Conservation (phyloP, 1,140 invertebrate genomes). For the Neodiprion lecontei region DNA sequence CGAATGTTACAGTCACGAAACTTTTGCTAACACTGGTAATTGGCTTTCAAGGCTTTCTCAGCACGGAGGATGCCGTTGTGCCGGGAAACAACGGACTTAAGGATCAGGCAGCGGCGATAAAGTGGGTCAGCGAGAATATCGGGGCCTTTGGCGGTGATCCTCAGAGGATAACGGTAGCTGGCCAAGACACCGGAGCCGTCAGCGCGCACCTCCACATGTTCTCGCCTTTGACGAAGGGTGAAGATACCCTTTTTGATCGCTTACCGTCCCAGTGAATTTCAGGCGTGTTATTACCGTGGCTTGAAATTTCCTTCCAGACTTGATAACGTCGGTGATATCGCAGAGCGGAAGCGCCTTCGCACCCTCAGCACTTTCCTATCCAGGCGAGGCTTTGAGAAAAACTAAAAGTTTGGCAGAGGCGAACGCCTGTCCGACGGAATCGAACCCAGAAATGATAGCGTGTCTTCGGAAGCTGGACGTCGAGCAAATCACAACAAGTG, state of each 20-base stretch:
- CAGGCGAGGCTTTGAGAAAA: slow-evolving; percentile 36
- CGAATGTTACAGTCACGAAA: not conserved
- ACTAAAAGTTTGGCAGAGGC: slow-evolving; percentile 27
- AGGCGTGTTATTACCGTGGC: not conserved
- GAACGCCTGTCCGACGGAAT: slow-evolving; percentile 28
- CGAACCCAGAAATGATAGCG: slow-evolving; percentile 29
- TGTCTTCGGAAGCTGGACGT: slow-evolving; percentile 44
- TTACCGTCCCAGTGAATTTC: not conserved
- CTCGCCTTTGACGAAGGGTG: slow-evolving; percentile 33
- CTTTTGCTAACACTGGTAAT: not conserved
- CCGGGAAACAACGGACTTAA: slow-evolving; percentile 28
- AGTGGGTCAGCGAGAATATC: slow-evolving; percentile 45
- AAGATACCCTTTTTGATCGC: not conserved
- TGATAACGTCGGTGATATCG: slow-evolving; percentile 18
- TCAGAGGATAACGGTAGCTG: slow-evolving; percentile 56
- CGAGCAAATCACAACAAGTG: slow-evolving; percentile 34
- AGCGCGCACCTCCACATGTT: slow-evolving; percentile 38
- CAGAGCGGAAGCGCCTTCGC: slow-evolving; percentile 21
- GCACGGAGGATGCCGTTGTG: slow-evolving; percentile 18
- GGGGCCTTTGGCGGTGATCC: slow-evolving; percentile 61
- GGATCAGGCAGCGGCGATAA: slow-evolving; percentile 21
- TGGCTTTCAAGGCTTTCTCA: slow-evolving; percentile 40
- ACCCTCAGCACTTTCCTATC: slow-evolving; percentile 12
- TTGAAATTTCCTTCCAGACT: not conserved
- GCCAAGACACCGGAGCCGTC: slow-evolving; percentile 48